Conservation (phyloP, 1,140 invertebrate genomes). For the Pogonomyrmex barbatus region DNA sequence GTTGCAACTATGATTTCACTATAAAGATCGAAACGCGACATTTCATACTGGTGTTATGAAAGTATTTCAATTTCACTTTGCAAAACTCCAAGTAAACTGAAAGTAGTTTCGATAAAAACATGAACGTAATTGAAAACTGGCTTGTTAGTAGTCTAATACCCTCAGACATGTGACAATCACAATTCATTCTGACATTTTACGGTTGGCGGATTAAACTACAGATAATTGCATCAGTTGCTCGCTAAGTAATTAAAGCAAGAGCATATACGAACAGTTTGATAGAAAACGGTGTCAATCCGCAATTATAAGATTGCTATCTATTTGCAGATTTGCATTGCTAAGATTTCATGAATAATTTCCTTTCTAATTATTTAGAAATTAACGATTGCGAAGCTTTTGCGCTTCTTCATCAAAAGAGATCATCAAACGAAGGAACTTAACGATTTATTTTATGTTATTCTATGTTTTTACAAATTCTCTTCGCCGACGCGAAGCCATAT, state of each 20-base stretch:
- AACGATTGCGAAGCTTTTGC: neutral
- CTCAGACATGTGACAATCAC: neutral
- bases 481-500: conserved; percentile 49
- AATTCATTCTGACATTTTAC: conserved; percentile 23
- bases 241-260: conserved; percentile 33
- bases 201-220: conserved; percentile 22
- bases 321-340: neutral
- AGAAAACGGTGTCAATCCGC: conserved; percentile 8
- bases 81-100: neutral
- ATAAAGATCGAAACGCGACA: neutral
- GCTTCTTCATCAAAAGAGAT: neutral
- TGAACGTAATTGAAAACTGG: neutral
- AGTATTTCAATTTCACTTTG: conserved; percentile 17
- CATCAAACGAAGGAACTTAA: neutral
- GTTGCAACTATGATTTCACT: neutral
- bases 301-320: neutral
- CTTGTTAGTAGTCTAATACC: neutral
- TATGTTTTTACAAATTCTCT: neutral
- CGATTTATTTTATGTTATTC: conserved; percentile 6
- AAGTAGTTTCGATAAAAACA: neutral
- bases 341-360: neutral
- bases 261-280: neutral
- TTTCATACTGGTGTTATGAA: neutral
- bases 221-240: conserved; percentile 17
- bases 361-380: neutral